Evolutionary conservation across 2,113 vertebrate genomes (phyloP).

Genomic region (Odobenus rosmarus): DNA sequence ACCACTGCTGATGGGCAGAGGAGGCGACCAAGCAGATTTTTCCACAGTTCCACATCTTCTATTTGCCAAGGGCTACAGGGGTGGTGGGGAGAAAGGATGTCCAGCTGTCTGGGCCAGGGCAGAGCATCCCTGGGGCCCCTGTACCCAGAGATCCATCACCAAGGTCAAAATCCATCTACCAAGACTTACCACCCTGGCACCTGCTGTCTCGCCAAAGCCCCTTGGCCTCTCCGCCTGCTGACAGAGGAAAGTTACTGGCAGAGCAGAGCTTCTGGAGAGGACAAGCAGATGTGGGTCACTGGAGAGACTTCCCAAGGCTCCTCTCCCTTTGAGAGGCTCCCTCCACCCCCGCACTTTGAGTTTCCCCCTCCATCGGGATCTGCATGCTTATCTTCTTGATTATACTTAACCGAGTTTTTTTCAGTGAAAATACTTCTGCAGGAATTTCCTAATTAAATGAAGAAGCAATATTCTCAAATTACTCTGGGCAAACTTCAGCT

Average conservation of each 20-base stretch:
- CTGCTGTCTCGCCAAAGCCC: neutral
- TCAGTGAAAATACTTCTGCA: neutral
- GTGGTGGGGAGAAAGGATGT: neutral
- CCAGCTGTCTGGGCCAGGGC: no score
- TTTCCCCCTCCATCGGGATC: neutral
- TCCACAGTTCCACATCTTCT: neutral
- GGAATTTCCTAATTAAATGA: slow-evolving; percentile 57
- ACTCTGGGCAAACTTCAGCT: neutral
- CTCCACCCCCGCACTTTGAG: neutral
- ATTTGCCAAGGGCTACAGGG: neutral
- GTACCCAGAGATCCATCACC: neutral
- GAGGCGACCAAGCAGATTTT: neutral
- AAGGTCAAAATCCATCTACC: neutral
- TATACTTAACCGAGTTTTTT: slow-evolving; percentile 21
- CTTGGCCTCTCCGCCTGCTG: neutral
- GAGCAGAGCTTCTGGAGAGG: neutral
- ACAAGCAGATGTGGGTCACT: fast-evolving
- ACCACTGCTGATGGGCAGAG: neutral
- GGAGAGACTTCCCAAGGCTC: neutral
- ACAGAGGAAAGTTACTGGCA: neutral
- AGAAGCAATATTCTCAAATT: slow-evolving; percentile 33
- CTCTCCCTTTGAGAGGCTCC: neutral
- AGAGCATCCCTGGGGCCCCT: neutral
- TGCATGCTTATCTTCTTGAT: neutral
- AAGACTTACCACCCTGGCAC: no score